A percentile compares a stretch with the other conserved stretches of the same genome.
phyloP scores from a whole-genome alignment of 2,888 invertebrate species.

The Meiosimyza platycephala region DNA sequence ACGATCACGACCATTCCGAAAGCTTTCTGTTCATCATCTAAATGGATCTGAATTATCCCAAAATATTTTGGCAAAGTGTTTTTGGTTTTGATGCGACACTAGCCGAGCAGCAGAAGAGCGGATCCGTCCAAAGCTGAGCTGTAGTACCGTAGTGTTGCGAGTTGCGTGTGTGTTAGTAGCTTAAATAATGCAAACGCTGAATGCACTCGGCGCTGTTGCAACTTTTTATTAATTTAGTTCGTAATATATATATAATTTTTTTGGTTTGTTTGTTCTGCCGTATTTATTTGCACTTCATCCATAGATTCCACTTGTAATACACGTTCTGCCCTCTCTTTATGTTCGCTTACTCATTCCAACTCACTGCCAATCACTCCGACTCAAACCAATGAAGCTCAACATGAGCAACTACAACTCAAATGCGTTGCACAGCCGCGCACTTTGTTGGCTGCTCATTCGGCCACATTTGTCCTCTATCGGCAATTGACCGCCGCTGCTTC shows the following conservation, averaged over 20 bases:
- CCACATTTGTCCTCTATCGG: constrained; percentile 48
- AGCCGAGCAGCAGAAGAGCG: constrained; percentile 43
- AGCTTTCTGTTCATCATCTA: constrained; percentile 68
- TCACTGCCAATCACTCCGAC: constrained; percentile 14
- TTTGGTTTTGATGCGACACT: constrained; percentile 32
- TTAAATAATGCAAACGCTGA: constrained; percentile 34
- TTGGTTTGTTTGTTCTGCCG: constrained; percentile 19
- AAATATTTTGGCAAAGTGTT: constrained; percentile 65
- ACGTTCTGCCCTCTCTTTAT: constrained; percentile 20
- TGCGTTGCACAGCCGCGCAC: constrained; percentile 42
- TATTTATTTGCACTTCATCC: constrained; percentile 40
- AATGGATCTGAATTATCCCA: constrained; percentile 67
- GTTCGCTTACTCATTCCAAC: constrained; percentile 27
- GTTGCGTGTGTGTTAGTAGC: constrained; percentile 49
- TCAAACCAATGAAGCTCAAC: constrained; percentile 21
- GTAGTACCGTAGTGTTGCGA: constrained; percentile 39
- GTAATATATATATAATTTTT: constrained; percentile 36
- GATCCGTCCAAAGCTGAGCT: constrained; percentile 40
- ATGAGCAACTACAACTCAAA: constrained; percentile 36
- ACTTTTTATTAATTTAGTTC: constrained; percentile 43
- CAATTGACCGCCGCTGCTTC: constrained; percentile 38
- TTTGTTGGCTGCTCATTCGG: constrained; percentile 30
- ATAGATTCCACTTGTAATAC: constrained; percentile 25
- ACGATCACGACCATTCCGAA: constrained; percentile 65
- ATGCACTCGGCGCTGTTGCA: constrained; percentile 44